Base-by-base conservation (phyloP, 1,140 invertebrate species). In the Tetramorium simillimum region DNA sequence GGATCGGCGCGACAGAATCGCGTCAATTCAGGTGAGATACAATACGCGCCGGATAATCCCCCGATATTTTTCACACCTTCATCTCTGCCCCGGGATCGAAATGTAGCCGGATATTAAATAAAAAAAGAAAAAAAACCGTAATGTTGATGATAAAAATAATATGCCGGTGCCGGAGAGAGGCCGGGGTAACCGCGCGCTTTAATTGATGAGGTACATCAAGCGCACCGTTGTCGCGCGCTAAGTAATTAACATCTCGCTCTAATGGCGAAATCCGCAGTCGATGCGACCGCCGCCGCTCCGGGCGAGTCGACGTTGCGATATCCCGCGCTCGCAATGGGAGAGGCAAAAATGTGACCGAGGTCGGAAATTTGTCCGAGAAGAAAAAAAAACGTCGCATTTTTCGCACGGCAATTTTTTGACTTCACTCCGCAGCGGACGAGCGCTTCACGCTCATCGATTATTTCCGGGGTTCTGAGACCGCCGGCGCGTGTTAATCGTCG, bases 211-310 rank as follows among this genome's bases (percentile, higher is more conserved):
- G 14, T 24, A 43, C 37, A 18, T 60, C 73, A 60, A 60, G 73
- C 14, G 53, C 43, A 49, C 10, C 18, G 37, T n/a, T 21, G 51
- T 10, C 12, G 51, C 28, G 24, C 28, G 24, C 24, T 40, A 65
- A 33, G 28, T 78, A 78, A 78, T 65, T 78, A 65, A 76, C 21
- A 60, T 58, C 33, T 24, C 53, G 73, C 53, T 76, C 37, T 60
- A 56, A 60, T 40, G 53, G 18, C 10, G 18, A 78, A 65, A 65
- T 78, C 40, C 24, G 40, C 18, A 21, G 40, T 18, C 40, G 18
- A 21, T 63, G 16, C 28, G 24, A 33, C 43, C 40, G 9, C 28
- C n/a, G 14, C 28, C n/a, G 28, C 37, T n/a, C 9, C 6, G 40
- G 65, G 18, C 60, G 24, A 65, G 43, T n/a, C 28, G 28, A 78